Evolutionary conservation across 2,113 vertebrate genomes (phyloP).

Genomic region (Recurvirostra avosetta): DNA sequence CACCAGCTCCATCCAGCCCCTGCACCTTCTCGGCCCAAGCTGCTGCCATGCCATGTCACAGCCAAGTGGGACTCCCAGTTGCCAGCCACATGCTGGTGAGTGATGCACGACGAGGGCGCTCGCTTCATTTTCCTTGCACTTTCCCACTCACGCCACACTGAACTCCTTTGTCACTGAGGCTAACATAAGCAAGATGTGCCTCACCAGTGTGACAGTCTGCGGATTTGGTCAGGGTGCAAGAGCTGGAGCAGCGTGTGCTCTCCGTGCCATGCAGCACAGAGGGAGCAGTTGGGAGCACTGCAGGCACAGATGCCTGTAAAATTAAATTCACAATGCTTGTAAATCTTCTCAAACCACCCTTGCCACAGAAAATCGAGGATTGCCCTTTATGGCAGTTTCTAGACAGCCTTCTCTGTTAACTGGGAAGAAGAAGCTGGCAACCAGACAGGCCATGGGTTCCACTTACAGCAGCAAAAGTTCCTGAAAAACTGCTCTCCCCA

Average conservation of each 20-base stretch:
- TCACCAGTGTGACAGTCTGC: background rate
- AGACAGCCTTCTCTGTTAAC: background rate
- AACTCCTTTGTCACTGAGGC: background rate
- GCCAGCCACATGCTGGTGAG: background rate
- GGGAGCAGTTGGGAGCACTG: background rate
- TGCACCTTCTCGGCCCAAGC: fast-evolving
- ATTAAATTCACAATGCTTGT: background rate
- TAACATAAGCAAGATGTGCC: background rate
- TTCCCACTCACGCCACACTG: background rate
- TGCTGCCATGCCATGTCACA: background rate
- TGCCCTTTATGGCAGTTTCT: background rate
- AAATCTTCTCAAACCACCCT: background rate
- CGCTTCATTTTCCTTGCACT: background rate
- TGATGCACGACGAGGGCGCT: background rate
- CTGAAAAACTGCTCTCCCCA: background rate
- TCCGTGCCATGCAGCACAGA: fast-evolving
- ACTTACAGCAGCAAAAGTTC: background rate
- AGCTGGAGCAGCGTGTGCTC: background rate
- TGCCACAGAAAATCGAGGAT: background rate
- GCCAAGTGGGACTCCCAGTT: background rate
- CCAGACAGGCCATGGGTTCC: background rate
- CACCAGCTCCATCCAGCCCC: background rate
- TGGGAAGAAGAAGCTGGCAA: background rate
- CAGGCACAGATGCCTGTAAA: background rate
- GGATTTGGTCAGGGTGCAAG: background rate